phyloP scores from a whole-genome alignment of 2,888 invertebrate species.

The Lochmaea crataegi region DNA sequence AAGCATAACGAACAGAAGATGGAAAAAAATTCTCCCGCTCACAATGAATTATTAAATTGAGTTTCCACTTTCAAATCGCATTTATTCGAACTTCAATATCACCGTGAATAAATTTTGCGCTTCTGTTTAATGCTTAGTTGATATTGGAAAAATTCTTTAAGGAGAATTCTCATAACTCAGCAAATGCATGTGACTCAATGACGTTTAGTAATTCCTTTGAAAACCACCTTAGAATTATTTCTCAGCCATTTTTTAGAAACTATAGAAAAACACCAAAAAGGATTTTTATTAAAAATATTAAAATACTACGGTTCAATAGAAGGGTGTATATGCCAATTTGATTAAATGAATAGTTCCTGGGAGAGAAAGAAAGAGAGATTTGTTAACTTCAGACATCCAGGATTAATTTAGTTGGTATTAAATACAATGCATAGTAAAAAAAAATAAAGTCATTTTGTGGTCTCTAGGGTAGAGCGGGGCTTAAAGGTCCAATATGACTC shows the following conservation, averaged over 20 bases:
- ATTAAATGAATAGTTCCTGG: no score
- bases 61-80: not conserved
- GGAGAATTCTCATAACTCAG: not conserved
- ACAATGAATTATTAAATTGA: slow-evolving; percentile 1
- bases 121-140: slow-evolving; percentile 20
- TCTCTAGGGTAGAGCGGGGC: no score
- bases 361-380: no score
- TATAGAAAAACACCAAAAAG: no score
- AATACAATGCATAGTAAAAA: no score
- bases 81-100: slow-evolving; percentile 26
- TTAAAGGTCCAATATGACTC: no score
- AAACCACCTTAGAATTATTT: not conserved
- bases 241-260: not conserved
- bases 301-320: no score
- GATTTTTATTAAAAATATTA: no score
- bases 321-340: no score
- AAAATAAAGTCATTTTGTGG: no score
- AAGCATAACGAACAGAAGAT: not conserved
- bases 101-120: slow-evolving; percentile 22
- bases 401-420: no score
- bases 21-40: not conserved
- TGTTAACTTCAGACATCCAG: no score
- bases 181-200: not conserved
- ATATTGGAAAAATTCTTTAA: slow-evolving; percentile 12
- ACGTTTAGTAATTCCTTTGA: not conserved